These are phyloP conservation scores for Stylophora pistillata DNA, from an alignment of 64 coral and sea anemone species.

Conservation along the genomic window DNA sequence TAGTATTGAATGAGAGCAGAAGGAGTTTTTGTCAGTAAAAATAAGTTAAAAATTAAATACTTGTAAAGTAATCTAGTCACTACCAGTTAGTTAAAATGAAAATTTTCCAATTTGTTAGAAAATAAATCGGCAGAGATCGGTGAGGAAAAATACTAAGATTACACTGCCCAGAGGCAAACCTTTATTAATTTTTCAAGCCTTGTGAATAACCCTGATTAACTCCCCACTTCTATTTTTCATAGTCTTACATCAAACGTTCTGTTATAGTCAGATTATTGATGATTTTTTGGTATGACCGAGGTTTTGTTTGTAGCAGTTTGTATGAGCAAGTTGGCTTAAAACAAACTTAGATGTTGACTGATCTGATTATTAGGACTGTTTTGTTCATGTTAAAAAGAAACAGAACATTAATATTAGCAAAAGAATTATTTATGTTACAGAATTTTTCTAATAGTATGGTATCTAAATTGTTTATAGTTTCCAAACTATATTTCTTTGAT, in stretches of 20 bases:
- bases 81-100: no score
- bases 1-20: background rate
- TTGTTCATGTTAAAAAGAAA: background rate
- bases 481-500: background rate
- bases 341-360: background rate
- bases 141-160: no score
- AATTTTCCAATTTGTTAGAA: no score
- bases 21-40: no score
- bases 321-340: background rate
- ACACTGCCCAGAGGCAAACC: no score
- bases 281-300: no score
- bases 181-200: background rate
- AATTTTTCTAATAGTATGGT: slow-evolving; percentile 12
- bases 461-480: slow-evolving; percentile 10
- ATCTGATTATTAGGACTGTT: background rate
- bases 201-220: background rate
- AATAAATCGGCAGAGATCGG: no score
- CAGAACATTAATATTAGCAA: slow-evolving; percentile 1
- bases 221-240: background rate
- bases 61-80: no score
- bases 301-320: background rate
- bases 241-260: no score
- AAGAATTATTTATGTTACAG: slow-evolving; percentile 26
- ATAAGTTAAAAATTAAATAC: no score
- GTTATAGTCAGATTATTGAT: no score